Evolutionary conservation across 2,888 invertebrate species (phyloP), one percentile per base, ranked within the genome.

Genomic region (Heliconius hortense): DNA sequence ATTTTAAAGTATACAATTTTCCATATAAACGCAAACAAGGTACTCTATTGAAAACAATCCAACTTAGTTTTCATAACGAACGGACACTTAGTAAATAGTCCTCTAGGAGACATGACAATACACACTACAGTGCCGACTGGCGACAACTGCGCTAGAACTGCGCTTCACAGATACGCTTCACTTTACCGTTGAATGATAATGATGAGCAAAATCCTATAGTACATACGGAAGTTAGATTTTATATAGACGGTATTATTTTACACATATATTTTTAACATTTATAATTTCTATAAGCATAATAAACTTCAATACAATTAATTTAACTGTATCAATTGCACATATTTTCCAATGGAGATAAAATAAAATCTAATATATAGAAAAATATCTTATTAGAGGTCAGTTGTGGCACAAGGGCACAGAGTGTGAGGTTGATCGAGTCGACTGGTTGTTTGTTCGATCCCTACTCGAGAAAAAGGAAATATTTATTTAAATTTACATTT

Each of bases 31-130:
- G 70, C 76, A 74, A 67, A 48, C 70, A 48, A 64, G 63, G 66
- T 56, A 26, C 56, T 4, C 78, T 56, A 76, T 91, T 90, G 89
- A 86, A 85, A 85, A 88, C 76, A 78, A 74, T 78, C 43, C 24
- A 59, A 84, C 85, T 87, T 87, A 84, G 85, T 88, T 77, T 75
- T 91, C 89, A 89, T 91, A 90, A 89, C 88, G 88, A 88, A 87
- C 86, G 86, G 79, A 74, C 84, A 86, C 85, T 86, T 84, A 86
- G 87, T 89, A 88, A 88, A 88, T 87, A 84, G 82, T 82, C 81
- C 82, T 79, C 79, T 81, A 81, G 82, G 77, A 77, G 82, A 83
- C 75, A 73, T 85, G 87, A 89, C 88, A 89, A 88, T 89, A 87
- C 75, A 66, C 82, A 75, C 70, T 75, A 64, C 71, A 21, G 56